A percentile compares a stretch with the other conserved stretches of the same genome.
These are phyloP conservation scores for Neotoma lepida DNA, from an alignment of 2,113 vertebrate genomes.

Conservation along the genomic window DNA sequence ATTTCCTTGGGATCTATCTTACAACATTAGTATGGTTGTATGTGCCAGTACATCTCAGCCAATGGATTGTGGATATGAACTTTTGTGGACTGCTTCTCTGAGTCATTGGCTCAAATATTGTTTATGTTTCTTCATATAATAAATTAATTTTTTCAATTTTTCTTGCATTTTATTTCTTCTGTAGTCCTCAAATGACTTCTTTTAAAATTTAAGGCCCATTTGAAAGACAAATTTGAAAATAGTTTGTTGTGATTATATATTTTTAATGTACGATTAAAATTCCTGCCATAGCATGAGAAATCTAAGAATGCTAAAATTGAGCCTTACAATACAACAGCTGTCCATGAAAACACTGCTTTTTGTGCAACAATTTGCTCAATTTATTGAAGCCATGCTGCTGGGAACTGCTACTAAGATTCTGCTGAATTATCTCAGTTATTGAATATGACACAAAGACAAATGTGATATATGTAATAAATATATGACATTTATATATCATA, in stretches of 20 bases:
- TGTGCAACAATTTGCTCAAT: background rate
- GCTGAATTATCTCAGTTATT: slow-evolving; percentile 3
- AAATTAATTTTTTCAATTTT: slow-evolving; percentile 73
- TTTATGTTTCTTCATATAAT: slow-evolving; percentile 63
- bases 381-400: slow-evolving; percentile 9
- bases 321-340: background rate
- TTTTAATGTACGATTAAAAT: slow-evolving; percentile 50
- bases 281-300: slow-evolving; percentile 17
- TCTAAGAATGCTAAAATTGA: slow-evolving; percentile 39
- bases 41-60: slow-evolving; percentile 51
- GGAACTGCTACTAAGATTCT: background rate
- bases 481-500: background rate
- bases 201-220: background rate
- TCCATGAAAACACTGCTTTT: background rate
- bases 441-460: background rate
- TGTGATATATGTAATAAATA: background rate
- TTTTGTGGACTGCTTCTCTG: slow-evolving; percentile 62
- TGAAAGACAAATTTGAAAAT: slow-evolving; percentile 60
- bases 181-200: background rate
- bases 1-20: slow-evolving; percentile 10
- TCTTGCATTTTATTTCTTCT: slow-evolving; percentile 45
- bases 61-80: slow-evolving; percentile 54
- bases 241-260: slow-evolving; percentile 8
- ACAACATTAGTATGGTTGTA: slow-evolving; percentile 44
- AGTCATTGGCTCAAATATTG: slow-evolving; percentile 50